Evolutionary conservation across 2,113 vertebrate species (phyloP).

Genomic region (Oncorhynchus mykiss): DNA sequence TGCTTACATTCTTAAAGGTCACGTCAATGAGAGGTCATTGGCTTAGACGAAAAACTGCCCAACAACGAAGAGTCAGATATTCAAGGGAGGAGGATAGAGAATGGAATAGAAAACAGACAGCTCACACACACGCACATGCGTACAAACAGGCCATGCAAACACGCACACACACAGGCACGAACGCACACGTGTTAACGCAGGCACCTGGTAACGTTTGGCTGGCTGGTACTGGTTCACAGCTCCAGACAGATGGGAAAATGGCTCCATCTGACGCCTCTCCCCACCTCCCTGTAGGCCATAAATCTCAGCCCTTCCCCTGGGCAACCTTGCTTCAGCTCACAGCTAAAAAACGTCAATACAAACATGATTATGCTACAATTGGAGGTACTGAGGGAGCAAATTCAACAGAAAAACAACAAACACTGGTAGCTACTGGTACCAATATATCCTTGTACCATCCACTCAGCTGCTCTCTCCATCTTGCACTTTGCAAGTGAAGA

Average conservation of each 20-base stretch:
- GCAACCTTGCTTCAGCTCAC: conserved; percentile 7
- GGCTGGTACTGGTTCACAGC: conserved; percentile 10
- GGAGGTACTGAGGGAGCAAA: background rate
- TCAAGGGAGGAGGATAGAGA: background rate
- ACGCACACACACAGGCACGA: background rate
- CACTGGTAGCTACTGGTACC: background rate
- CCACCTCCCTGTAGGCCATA: background rate
- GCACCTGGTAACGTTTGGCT: background rate
- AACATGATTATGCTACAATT: conserved; percentile 20
- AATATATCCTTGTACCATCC: background rate
- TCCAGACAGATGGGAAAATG: conserved; percentile 18
- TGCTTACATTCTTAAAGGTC: conserved; percentile 18
- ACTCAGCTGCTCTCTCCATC: background rate
- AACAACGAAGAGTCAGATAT: background rate
- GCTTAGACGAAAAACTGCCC: background rate
- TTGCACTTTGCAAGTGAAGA: background rate
- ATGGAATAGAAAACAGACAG: background rate
- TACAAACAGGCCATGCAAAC: background rate
- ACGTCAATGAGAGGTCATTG: conserved; percentile 1
- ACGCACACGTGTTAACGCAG: background rate
- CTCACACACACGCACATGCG: background rate
- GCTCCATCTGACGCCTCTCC: background rate
- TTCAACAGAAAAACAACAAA: background rate
- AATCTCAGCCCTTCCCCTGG: conserved; percentile 9
- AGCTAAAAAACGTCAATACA: conserved; percentile 16